A percentile compares a stretch with the other conserved stretches of the same genome.
Evolutionary conservation across 2,797 vertebrate genomes (phyloP).

Genomic region (Catharus ustulatus): DNA sequence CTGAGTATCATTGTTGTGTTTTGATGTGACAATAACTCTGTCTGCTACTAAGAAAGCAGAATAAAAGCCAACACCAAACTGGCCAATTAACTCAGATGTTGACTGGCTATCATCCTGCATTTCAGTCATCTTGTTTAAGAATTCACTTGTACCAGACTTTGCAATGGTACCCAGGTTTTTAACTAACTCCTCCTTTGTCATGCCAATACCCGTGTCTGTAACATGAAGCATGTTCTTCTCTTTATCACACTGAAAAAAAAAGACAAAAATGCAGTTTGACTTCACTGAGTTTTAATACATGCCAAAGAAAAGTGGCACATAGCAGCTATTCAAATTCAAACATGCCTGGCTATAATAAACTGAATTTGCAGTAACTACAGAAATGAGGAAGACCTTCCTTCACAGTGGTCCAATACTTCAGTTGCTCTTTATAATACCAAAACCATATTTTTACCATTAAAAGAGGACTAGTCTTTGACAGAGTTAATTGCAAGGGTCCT

Average conservation of each 20-base stretch:
- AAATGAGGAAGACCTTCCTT: not conserved
- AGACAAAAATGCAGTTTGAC: not conserved
- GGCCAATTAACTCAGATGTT: conserved; percentile 96
- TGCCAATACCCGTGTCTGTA: conserved; percentile 96
- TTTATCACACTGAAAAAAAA: conserved; percentile 88
- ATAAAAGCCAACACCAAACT: conserved; percentile 99
- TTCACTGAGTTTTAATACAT: not conserved
- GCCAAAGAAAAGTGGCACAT: rapidly evolving
- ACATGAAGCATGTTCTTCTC: conserved; percentile 98
- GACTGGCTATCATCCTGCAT: conserved; percentile 91
- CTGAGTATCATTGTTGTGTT: conserved; percentile 96
- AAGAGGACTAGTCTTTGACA: rapidly evolving
- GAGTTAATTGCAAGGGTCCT: not conserved
- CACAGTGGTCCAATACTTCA: not conserved
- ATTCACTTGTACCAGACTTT: conserved; percentile 98
- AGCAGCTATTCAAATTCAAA: not conserved
- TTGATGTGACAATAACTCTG: conserved; percentile 95
- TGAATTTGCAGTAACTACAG: not conserved
- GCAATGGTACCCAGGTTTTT: conserved; percentile 98
- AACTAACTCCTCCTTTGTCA: conserved; percentile 96
- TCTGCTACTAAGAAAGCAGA: conserved; percentile 98
- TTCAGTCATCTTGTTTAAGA: conserved; percentile 93
- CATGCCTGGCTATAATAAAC: not conserved
- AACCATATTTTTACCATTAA: not conserved
- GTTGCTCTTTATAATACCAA: not conserved